These are phyloP conservation scores for Machimus atricapillus DNA, from an alignment of 2,888 invertebrate genomes.

Conservation along the genomic window DNA sequence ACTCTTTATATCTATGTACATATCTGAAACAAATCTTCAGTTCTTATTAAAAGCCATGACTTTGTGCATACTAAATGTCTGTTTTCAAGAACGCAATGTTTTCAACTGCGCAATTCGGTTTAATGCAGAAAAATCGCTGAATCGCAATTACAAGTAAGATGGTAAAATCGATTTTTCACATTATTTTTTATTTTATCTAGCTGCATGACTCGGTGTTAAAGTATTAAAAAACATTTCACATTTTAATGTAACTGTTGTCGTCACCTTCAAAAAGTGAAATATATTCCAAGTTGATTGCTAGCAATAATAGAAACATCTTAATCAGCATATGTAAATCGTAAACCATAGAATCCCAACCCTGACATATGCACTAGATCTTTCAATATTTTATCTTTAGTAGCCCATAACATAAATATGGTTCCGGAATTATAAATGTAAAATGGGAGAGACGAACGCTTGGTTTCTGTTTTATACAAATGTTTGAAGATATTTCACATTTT, in stretches of 20 bases:
- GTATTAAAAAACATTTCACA: background rate
- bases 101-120: too few species aligned
- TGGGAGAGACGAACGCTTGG: background rate
- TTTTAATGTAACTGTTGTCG: background rate
- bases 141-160: background rate
- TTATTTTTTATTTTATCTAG: too few species aligned
- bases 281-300: background rate
- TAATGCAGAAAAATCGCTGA: too few species aligned
- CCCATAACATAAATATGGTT: background rate
- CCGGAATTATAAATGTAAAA: background rate
- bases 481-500: background rate
- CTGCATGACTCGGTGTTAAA: background rate
- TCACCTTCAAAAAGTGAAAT: background rate
- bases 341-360: background rate
- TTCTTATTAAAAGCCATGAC: too few species aligned
- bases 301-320: background rate
- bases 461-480: background rate
- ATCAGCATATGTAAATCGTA: background rate
- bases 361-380: background rate
- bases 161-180: background rate
- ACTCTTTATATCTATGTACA: too few species aligned
- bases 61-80: too few species aligned
- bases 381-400: background rate
- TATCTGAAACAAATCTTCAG: too few species aligned
- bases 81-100: too few species aligned